Percentiles rank a stretch among this genome's conserved stretches.
Evolutionary conservation across 1,140 invertebrate genomes (phyloP).

Genomic region (Spodoptera frugiperda): DNA sequence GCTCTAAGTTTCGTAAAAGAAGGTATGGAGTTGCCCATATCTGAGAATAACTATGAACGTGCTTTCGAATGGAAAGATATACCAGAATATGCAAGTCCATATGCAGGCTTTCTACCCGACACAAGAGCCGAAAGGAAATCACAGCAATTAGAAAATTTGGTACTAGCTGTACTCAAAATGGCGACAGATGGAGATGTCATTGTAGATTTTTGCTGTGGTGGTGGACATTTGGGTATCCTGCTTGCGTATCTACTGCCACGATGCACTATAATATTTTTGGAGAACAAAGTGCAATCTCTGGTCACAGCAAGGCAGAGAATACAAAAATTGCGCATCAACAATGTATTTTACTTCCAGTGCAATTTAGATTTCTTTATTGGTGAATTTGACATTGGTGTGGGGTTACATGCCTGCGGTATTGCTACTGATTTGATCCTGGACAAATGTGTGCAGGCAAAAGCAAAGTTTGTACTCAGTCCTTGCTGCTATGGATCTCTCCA

Average conservation of each 20-base stretch:
- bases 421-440: constrained; percentile 97
- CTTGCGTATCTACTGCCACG: constrained; percentile 92
- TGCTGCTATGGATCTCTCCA: constrained; percentile 97
- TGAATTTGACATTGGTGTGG: constrained; percentile 93
- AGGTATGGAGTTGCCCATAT: constrained; percentile 77
- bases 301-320: constrained; percentile 91
- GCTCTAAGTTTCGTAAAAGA: constrained; percentile 83
- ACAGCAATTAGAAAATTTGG: constrained; percentile 95
- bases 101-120: constrained; percentile 92
- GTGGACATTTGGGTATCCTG: constrained; percentile 96
- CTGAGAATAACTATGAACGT: constrained; percentile 63
- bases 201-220: constrained; percentile 98
- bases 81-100: constrained; percentile 91
- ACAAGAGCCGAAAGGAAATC: constrained; percentile 92
- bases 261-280: constrained; percentile 93
- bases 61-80: constrained; percentile 87
- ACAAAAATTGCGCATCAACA: constrained; percentile 89
- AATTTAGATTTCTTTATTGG: constrained; percentile 95
- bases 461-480: constrained; percentile 96
- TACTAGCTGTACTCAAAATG: constrained; percentile 91
- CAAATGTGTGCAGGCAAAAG: constrained; percentile 91
- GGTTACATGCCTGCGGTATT: constrained; percentile 97
- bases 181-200: constrained; percentile 89
- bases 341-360: constrained; percentile 94
- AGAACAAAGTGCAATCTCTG: constrained; percentile 97